phyloP scores from a whole-genome alignment of 2,797 vertebrate genomes.

The Phalloptychus januarius region DNA sequence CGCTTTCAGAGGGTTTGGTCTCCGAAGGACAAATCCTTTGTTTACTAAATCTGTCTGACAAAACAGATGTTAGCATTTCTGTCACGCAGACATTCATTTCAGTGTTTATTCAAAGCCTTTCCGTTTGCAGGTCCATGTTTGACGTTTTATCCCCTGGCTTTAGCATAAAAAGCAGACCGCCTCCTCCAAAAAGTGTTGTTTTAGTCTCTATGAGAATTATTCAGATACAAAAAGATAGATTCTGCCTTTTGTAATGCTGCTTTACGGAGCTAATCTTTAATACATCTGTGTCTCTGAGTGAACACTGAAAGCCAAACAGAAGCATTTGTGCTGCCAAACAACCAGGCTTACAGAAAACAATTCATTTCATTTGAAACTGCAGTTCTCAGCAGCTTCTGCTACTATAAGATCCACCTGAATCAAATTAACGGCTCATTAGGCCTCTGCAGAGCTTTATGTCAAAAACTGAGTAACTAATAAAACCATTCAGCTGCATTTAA shows the following conservation, averaged over 20 bases:
- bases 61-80: constrained; percentile 64
- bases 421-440: background rate
- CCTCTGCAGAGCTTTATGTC: background rate
- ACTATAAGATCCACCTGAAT: background rate
- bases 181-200: constrained; percentile 38
- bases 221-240: constrained; percentile 27
- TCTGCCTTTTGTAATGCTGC: constrained; percentile 4
- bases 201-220: constrained; percentile 36
- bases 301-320: constrained; percentile 46
- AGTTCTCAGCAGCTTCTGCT: background rate
- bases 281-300: constrained; percentile 30
- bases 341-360: constrained; percentile 37
- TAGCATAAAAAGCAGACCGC: constrained; percentile 31
- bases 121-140: constrained; percentile 46
- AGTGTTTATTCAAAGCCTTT: constrained; percentile 58
- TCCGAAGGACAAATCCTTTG: constrained; percentile 64
- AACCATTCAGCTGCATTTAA: background rate
- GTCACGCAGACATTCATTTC: constrained; percentile 59
- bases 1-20: constrained; percentile 48
- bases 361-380: constrained; percentile 15
- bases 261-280: constrained; percentile 45
- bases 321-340: constrained; percentile 21
- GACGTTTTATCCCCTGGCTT: constrained; percentile 37
- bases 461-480: background rate
- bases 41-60: constrained; percentile 60